A percentile compares a stretch with the other conserved stretches of the same genome.
phyloP scores from a whole-genome alignment of 2,797 vertebrate species.

The Xenops minutus region DNA sequence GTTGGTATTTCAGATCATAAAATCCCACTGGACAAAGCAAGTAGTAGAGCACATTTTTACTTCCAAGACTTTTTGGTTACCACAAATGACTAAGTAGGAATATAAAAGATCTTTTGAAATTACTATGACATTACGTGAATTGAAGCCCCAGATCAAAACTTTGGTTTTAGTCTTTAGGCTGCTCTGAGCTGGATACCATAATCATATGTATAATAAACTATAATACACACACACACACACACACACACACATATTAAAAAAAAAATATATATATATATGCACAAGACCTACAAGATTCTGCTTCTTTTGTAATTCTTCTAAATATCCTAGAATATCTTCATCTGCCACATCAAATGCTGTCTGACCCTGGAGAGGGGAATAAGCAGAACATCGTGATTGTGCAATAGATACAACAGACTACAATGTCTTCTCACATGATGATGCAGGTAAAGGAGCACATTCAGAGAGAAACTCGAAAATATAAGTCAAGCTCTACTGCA shows the following conservation, averaged over 20 bases:
- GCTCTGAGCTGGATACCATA: not conserved
- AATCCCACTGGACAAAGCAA: not conserved
- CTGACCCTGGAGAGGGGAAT: constrained; percentile 83
- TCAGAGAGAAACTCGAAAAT: not conserved
- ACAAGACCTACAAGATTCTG: constrained; percentile 88
- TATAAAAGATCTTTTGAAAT: not conserved
- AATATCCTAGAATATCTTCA: constrained; percentile 96
- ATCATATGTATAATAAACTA: not conserved
- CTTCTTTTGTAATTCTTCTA: constrained; percentile 98
- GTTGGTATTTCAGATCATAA: not conserved
- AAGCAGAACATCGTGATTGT: not conserved
- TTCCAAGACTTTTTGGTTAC: not conserved
- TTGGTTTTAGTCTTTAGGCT: not conserved
- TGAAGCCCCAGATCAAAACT: not conserved
- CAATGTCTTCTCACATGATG: not conserved
- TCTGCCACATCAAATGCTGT: constrained; percentile 97
- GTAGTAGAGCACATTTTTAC: not conserved
- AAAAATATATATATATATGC: not conserved
- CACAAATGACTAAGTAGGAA: not conserved
- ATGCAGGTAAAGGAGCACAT: not conserved
- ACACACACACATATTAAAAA: too few relatives aligned
- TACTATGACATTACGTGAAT: not conserved
- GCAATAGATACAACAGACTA: not conserved
- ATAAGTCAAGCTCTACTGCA: constrained; percentile 16
- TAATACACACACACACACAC: not conserved